A percentile compares a stretch with the other conserved stretches of the same genome.
Conservation (phyloP, 2,888 invertebrate species). For the Apodemia hepburni region DNA sequence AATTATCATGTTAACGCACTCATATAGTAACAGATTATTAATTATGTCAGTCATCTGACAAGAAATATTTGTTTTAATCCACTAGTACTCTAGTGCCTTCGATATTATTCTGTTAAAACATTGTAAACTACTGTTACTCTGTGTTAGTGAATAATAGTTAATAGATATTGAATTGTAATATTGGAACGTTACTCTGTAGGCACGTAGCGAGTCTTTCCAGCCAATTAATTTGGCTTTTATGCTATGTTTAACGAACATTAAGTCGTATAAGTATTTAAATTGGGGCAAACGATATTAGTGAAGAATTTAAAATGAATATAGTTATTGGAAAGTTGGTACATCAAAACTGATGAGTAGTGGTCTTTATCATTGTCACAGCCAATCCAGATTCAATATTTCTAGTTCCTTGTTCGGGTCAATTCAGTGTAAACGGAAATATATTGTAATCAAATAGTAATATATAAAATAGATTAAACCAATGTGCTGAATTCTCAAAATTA, state of each 20-base stretch:
- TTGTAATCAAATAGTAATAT: not conserved
- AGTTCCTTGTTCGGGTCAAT: conserved; percentile 19
- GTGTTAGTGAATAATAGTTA: conserved; percentile 63
- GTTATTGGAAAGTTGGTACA: not conserved
- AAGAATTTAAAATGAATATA: not conserved
- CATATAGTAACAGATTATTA: conserved; percentile 23
- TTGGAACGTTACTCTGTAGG: conserved; percentile 23
- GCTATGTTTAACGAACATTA: conserved; percentile 1
- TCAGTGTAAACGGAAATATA: conserved; percentile 9
- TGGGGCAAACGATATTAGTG: not conserved
- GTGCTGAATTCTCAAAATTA: not conserved
- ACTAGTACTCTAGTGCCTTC: conserved; percentile 76
- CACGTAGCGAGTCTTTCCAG: conserved; percentile 28
- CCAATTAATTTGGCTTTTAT: conserved; percentile 5
- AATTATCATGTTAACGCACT: not conserved
- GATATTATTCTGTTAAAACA: conserved; percentile 32
- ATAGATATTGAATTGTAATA: conserved; percentile 39
- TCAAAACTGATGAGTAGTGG: not conserved
- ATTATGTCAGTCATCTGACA: conserved; percentile 25
- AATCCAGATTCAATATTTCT: conserved; percentile 2
- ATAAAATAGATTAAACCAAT: not conserved
- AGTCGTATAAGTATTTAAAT: not conserved
- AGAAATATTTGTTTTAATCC: conserved; percentile 36
- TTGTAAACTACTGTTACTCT: conserved; percentile 50
- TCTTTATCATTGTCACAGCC: not conserved